Evolutionary conservation across 1,140 invertebrate genomes (phyloP).

Genomic region (Dreissena polymorpha): DNA sequence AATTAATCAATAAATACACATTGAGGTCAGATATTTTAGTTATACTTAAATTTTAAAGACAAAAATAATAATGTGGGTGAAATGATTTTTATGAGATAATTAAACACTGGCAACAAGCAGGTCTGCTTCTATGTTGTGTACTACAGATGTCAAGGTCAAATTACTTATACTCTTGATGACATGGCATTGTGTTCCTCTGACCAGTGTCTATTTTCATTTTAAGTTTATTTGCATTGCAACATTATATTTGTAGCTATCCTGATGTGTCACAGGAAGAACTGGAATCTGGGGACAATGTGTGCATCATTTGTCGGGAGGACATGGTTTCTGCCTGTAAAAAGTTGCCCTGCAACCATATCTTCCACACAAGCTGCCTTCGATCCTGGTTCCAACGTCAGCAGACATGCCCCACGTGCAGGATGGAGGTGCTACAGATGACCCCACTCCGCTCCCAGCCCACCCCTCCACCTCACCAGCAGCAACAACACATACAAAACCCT

Average conservation of each 20-base stretch:
- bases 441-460: conserved; percentile 61
- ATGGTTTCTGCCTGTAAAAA: conserved; percentile 92
- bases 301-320: conserved; percentile 98
- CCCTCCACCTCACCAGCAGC: conserved; percentile 56
- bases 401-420: conserved; percentile 98
- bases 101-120: no score
- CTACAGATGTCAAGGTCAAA: no score
- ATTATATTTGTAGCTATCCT: conserved; percentile 84
- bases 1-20: no score
- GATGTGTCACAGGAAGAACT: conserved; percentile 97
- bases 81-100: no score
- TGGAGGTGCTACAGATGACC: conserved; percentile 91
- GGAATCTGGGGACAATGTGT: conserved; percentile 97
- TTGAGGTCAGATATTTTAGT: no score
- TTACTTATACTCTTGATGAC: no score
- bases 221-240: no score
- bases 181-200: no score
- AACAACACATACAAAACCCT: conserved; percentile 58
- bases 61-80: no score
- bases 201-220: no score
- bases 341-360: conserved; percentile 99
- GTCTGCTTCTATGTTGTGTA: no score
- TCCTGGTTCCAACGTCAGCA: conserved; percentile 99
- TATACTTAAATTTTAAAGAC: no score
- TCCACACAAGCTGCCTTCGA: conserved; percentile 98